Base-by-base conservation (phyloP, 1,140 invertebrate species). In the Hycleus phaleratus region DNA sequence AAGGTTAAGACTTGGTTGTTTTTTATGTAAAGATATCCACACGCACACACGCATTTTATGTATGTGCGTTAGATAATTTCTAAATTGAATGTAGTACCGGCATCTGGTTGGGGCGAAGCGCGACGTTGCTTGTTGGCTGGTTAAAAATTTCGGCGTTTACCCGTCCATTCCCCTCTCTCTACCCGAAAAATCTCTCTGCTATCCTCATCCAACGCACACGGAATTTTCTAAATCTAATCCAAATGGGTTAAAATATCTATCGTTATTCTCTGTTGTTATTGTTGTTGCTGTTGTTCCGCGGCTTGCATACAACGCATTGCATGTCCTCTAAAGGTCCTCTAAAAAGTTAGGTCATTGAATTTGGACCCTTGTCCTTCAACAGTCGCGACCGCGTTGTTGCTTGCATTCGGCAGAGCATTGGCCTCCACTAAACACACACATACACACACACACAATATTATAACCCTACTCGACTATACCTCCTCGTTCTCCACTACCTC, bases 241-340 rank as follows among this genome's bases (percentile, higher is more conserved):
- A 32, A 32, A 32, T 32, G 32, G 7, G 7, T 32, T 32, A 32
- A 32, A 32, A 32, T 32, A 32, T 32, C 32, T 32, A 32, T 32
- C 32, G 32, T 32, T 32, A 32, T 32, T 3, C 32, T 7, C 7
- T 32, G 32, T 32, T 32, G 32, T 32, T 32, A 7, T 32, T 32
- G 32, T 32, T 32, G 7, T 32, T 32, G 32, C 7, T 32, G 32
- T 32, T 32, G 32, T 32, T 42, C 43, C 51, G 42, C 53, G 32
- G 44, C 58, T 59, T 60, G 58, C 58, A 60, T 59, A 62, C 32
- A 32, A 32, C 57, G 65, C 61, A 62, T 61, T 60, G 65, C 60
- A 56, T 69, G 68, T 61, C 68, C 68, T 69, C 68, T 64, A 69
- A 69, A 69, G 58, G 62, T 64, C 68, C 68, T 69, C 68, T 64